phyloP scores from a whole-genome alignment of 2,888 invertebrate genomes.

The Prosopocoilus inquinatus region DNA sequence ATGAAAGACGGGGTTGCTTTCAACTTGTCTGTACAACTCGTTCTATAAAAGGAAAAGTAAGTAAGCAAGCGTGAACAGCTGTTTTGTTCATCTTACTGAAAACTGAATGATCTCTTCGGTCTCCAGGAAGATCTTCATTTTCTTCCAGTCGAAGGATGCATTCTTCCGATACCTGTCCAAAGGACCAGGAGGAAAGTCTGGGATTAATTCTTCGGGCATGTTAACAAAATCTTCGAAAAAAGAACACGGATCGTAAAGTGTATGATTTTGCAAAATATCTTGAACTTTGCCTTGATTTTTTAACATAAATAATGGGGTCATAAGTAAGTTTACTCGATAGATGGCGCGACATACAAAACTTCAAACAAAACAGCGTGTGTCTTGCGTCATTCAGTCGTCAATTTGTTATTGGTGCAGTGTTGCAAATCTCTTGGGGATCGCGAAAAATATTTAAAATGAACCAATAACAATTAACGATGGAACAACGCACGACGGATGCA shows the following conservation, averaged over 20 bases:
- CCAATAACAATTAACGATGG: too few relatives aligned
- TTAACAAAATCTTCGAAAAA: background rate
- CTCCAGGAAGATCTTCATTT: constrained; percentile 55
- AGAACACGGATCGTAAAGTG: background rate
- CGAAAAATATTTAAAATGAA: too few relatives aligned
- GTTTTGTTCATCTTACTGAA: constrained; percentile 46
- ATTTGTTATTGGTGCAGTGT: too few relatives aligned
- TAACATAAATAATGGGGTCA: too few relatives aligned
- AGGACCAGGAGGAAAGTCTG: constrained; percentile 59
- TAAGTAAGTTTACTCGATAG: too few relatives aligned
- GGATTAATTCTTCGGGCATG: constrained; percentile 1
- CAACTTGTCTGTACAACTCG: constrained; percentile 18
- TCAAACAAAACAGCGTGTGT: too few relatives aligned
- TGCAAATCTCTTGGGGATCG: too few relatives aligned
- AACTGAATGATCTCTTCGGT: constrained; percentile 54
- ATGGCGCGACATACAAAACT: too few relatives aligned
- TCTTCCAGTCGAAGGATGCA: constrained; percentile 69
- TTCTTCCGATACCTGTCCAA: constrained; percentile 62
- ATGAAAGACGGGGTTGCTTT: constrained; percentile 21
- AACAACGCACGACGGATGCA: too few relatives aligned
- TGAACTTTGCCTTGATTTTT: too few relatives aligned
- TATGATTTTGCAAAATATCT: background rate
- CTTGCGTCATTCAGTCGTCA: too few relatives aligned
- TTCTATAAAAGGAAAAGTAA: constrained; percentile 5
- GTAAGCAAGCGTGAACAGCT: background rate